phyloP scores from a whole-genome alignment of 1,140 invertebrate genomes.

The Drosophila insularis region DNA sequence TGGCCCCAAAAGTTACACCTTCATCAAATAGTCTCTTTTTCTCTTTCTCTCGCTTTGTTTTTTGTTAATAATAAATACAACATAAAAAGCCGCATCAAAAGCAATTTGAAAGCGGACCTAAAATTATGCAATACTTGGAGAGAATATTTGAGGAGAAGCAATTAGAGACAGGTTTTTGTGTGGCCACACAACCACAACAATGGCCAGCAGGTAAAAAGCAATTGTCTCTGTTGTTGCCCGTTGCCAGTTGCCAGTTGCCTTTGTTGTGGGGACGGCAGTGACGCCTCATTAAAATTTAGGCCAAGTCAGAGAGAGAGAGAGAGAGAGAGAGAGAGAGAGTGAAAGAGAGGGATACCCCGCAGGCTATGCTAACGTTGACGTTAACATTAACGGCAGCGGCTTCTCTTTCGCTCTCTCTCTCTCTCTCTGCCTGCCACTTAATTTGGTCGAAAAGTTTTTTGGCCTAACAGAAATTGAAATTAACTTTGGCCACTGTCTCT shows the following conservation, averaged over 20 bases:
- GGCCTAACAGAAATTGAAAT: constrained; percentile 73
- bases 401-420: not conserved
- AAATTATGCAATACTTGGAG: constrained; percentile 73
- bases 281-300: constrained; percentile 79
- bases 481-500: constrained; percentile 63
- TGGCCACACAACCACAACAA: constrained; percentile 39
- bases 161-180: constrained; percentile 55
- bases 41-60: constrained; percentile 19
- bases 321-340: not conserved
- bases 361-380: constrained; percentile 1
- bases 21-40: not conserved
- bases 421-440: constrained; percentile 40
- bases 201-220: constrained; percentile 76
- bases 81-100: constrained; percentile 77
- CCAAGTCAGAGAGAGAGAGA: constrained; percentile 39
- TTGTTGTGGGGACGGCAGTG: constrained; percentile 67
- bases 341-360: not conserved
- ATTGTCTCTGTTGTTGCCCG: constrained; percentile 60
- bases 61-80: constrained; percentile 75
- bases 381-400: constrained; percentile 12
- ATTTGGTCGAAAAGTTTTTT: constrained; percentile 59
- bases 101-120: constrained; percentile 62
- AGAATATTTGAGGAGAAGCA: constrained; percentile 45
- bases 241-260: constrained; percentile 44
- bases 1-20: not conserved